Percentiles rank a stretch among this genome's conserved stretches.
Conservation (phyloP, 2,888 invertebrate genomes). For the Cryptocheilus praepositus region DNA sequence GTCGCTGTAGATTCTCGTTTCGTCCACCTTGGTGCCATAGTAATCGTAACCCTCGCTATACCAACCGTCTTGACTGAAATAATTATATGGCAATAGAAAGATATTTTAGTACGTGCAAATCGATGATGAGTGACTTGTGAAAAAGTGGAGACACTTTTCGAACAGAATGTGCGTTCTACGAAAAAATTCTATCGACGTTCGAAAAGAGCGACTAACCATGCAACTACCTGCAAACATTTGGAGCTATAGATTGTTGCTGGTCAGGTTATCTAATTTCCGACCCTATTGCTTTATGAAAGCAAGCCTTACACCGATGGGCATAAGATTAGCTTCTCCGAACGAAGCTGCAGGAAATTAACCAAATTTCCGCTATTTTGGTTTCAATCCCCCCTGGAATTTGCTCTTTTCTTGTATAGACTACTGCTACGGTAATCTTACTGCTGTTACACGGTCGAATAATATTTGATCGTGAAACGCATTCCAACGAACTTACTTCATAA, state of each 20-base stretch:
- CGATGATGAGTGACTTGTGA: no score
- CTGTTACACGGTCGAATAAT: no score
- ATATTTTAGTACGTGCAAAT: no score
- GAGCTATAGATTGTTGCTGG: constrained; percentile 18
- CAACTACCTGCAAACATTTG: constrained; percentile 46
- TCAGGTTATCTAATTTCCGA: constrained; percentile 3
- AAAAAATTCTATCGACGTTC: constrained; percentile 18
- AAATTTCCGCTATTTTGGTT: no score
- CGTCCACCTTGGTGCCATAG: constrained; percentile 74
- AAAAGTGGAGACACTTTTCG: constrained; percentile 17
- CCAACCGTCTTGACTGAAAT: constrained; percentile 78
- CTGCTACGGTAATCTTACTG: no score
- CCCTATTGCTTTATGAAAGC: not conserved
- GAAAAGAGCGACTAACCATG: constrained; percentile 34
- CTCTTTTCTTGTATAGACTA: no score
- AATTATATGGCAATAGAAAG: constrained; percentile 27
- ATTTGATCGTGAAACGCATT: no score
- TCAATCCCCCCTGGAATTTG: no score
- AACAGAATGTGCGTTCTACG: constrained; percentile 11
- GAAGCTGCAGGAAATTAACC: no score
- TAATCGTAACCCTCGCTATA: constrained; percentile 77
- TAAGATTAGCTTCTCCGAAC: no score
- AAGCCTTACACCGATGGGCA: no score
- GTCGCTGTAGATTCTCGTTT: constrained; percentile 74
- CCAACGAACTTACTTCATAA: no score